Base-by-base conservation (phyloP, 1,140 invertebrate species). In the Leptonema lineaticorne region DNA sequence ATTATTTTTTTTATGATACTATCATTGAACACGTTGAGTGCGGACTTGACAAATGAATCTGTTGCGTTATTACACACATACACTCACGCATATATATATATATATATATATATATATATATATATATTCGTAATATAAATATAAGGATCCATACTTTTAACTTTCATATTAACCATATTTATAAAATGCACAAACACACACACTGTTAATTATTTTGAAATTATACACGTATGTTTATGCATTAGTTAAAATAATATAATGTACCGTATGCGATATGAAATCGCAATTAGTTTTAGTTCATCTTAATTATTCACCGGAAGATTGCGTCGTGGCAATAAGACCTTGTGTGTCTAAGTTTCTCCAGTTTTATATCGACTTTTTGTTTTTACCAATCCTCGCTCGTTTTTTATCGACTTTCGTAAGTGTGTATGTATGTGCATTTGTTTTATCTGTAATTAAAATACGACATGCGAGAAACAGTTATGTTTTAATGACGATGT, bases 281-380 rank as follows among this genome's bases (percentile, higher is more conserved):
- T 2, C 50, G 50, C 14, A 24, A 53, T 53, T 53, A 26, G 22
- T n/a, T 53, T 26, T 8, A 22, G 50, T 24, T 53, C 56, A 66
- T 71, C 58, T 69, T 69, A 68, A 71, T 71, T 71, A 71, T 41
- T 16, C 48, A 45, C 70, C 70, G 70, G 69, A 71, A 71, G 69
- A 68, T 65, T 56, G 46, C 65, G 29, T 28, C 63, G 63, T 46
- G 26, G 63, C 37, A 50, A 64, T 50, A 45, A 62, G 70, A 50
- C 70, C 70, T 71, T 69, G 70, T 64, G 37, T 29, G 58, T 63
- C 48, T 69, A 16, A 67, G 69, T 70, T 70, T 71, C 69, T 64
- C 69, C 58, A 6, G 11, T 1, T 33, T 9, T 20, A 57, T 14
- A 24, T 33, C 16, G 18, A 59, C 57, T 33, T 59, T 59, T 59